These are phyloP conservation scores for Ligdia adustata DNA, from an alignment of 2,888 invertebrate species.

Conservation along the genomic window DNA sequence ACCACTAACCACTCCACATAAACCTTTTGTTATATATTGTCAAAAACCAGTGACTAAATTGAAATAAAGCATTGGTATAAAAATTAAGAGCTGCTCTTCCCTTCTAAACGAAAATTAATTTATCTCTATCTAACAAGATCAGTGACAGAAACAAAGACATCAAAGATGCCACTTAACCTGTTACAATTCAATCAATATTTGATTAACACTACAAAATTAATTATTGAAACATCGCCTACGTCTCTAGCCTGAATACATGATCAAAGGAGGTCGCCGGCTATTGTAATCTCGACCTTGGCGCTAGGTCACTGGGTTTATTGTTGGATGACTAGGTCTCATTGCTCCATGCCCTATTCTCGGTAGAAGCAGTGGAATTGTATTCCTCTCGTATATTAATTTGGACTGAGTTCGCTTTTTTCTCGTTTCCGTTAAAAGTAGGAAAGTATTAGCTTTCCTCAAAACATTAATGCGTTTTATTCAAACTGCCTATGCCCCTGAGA, in stretches of 20 bases:
- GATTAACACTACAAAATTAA: conserved; percentile 22
- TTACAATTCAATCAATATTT: conserved; percentile 25
- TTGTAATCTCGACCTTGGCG: conserved; percentile 20
- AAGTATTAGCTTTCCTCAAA: too few species aligned
- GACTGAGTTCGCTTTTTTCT: conserved; percentile 13
- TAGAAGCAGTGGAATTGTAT: conserved; percentile 21
- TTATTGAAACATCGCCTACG: conserved; percentile 21
- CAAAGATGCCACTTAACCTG: conserved; percentile 9
- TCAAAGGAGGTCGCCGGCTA: conserved; percentile 22
- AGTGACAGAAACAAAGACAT: conserved; percentile 5
- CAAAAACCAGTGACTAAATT: too few species aligned
- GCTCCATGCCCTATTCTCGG: conserved; percentile 21
- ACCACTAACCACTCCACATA: too few species aligned
- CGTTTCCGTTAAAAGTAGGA: too few species aligned
- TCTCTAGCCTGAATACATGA: conserved; percentile 17
- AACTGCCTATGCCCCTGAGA: too few species aligned
- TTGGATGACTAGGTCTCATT: conserved; percentile 14
- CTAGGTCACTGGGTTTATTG: conserved; percentile 2
- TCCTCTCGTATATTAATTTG: conserved; percentile 29
- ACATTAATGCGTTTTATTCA: too few species aligned
- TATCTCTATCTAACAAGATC: too few species aligned
- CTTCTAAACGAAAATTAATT: too few species aligned
- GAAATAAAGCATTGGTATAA: too few species aligned
- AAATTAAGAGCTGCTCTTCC: too few species aligned
- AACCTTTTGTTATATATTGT: too few species aligned